These are phyloP conservation scores for Drosophila diplacantha DNA, from an alignment of 2,888 invertebrate genomes.

Conservation along the genomic window DNA sequence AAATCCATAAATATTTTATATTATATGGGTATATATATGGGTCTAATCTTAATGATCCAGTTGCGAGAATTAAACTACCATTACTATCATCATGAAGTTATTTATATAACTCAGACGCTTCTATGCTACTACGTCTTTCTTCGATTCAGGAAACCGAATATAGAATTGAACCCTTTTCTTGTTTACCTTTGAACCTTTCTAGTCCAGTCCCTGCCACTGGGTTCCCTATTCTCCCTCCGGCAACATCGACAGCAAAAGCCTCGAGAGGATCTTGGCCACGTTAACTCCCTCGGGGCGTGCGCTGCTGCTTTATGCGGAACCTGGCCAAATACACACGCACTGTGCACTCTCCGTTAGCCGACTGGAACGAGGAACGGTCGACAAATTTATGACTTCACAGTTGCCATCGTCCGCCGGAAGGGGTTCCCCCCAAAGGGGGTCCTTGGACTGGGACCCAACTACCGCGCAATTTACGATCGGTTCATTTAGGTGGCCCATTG, in stretches of 20 bases:
- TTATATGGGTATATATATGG: too few relatives aligned
- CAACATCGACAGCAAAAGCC: background rate
- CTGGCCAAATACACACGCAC: constrained; percentile 21
- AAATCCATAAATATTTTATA: too few relatives aligned
- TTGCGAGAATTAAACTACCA: too few relatives aligned
- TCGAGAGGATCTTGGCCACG: constrained; percentile 35
- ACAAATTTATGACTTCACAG: constrained; percentile 66
- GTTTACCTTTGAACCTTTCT: background rate
- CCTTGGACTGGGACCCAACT: constrained; percentile 51
- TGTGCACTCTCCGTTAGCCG: constrained; percentile 28
- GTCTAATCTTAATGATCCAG: too few relatives aligned
- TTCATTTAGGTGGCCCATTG: constrained; percentile 68
- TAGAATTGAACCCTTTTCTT: too few relatives aligned
- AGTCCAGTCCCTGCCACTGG: background rate
- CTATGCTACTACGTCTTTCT: too few relatives aligned
- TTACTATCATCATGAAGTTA: too few relatives aligned
- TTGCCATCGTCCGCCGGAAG: constrained; percentile 22
- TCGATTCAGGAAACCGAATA: too few relatives aligned
- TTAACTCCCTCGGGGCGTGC: constrained; percentile 29
- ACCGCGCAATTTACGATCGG: constrained; percentile 65
- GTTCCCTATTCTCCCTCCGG: background rate
- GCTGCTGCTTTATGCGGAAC: constrained; percentile 16
- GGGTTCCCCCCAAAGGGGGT: constrained; percentile 18
- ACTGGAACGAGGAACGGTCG: constrained; percentile 30
- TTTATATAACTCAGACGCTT: too few relatives aligned